Evolutionary conservation across 2,797 vertebrate genomes (phyloP).

Genomic region (Periparus ater): DNA sequence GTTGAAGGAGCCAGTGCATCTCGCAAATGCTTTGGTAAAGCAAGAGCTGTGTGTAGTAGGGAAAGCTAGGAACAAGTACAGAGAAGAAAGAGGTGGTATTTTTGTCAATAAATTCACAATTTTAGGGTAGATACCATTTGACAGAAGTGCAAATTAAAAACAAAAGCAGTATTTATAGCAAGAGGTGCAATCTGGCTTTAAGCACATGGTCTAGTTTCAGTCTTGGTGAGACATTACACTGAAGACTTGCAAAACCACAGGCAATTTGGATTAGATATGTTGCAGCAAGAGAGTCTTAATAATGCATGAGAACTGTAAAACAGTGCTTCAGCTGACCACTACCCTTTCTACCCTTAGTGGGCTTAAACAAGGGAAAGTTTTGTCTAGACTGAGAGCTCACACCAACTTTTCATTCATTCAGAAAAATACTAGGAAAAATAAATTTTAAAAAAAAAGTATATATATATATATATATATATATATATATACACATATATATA

Average conservation of each 20-base stretch:
- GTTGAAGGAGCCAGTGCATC: background rate
- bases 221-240: background rate
- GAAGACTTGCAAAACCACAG: background rate
- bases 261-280: background rate
- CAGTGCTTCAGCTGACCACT: background rate
- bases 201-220: background rate
- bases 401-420: background rate
- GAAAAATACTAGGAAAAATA: background rate
- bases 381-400: background rate
- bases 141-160: background rate
- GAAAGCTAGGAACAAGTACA: background rate
- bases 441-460: no score
- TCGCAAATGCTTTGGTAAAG: background rate
- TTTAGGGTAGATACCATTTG: background rate
- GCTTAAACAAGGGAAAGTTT: background rate
- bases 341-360: background rate
- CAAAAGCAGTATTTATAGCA: background rate
- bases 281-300: background rate
- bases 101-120: background rate
- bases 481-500: no score
- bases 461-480: no score
- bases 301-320: background rate
- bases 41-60: background rate
- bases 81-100: background rate
- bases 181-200: background rate